These are phyloP conservation scores for Tauraco hartlaubi DNA, from an alignment of 2,797 vertebrate species.

Conservation along the genomic window DNA sequence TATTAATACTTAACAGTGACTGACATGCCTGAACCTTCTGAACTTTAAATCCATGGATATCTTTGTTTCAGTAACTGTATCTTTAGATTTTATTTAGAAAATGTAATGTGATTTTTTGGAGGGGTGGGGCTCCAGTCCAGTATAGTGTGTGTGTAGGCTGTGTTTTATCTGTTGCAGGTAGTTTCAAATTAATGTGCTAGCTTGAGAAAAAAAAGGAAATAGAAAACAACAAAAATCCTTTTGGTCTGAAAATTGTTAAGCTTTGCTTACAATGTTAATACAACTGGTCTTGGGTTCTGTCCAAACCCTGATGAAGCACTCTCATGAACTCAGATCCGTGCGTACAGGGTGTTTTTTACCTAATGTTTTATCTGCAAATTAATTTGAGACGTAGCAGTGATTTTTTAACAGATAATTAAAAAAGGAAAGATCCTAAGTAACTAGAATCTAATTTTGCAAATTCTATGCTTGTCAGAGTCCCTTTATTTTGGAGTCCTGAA, in stretches of 20 bases:
- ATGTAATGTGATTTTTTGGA: not conserved
- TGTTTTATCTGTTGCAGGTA: not conserved
- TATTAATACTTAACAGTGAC: not conserved
- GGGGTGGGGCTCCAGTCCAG: accelerated
- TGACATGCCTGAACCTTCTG: not conserved
- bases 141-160: not conserved
- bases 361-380: not conserved
- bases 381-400: not conserved
- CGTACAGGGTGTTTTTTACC: not conserved
- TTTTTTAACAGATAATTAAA: not conserved
- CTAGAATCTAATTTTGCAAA: not conserved
- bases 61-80: not conserved
- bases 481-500: not conserved
- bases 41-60: not conserved
- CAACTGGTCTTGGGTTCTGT: not conserved
- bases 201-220: not conserved
- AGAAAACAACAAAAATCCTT: not conserved
- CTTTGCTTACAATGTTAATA: not conserved
- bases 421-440: not conserved
- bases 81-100: not conserved
- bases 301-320: not conserved
- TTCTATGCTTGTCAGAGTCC: not conserved
- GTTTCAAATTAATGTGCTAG: not conserved
- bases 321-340: not conserved
- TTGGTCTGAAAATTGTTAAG: not conserved